Evolutionary conservation across 92 coral and sea anemone genomes (phyloP).

Genomic region (Siderastrea radians): DNA sequence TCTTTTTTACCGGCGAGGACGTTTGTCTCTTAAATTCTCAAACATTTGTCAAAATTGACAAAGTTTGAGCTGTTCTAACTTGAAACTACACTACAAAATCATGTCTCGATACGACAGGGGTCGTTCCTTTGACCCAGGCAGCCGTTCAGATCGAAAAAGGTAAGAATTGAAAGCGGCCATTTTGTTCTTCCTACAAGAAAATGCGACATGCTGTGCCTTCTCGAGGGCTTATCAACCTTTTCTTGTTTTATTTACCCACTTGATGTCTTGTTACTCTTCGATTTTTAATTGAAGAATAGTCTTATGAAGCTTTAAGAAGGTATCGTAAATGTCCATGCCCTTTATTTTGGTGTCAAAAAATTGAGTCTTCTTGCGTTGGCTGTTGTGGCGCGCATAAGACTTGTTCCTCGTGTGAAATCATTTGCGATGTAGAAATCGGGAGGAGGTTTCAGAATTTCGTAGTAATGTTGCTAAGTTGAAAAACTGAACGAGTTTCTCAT

Average conservation of each 20-base stretch:
- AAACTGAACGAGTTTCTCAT: not conserved
- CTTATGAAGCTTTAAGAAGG: not conserved
- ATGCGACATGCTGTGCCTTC: not conserved
- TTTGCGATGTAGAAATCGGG: too few species aligned
- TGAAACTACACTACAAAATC: constrained; percentile 10
- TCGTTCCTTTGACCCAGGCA: constrained; percentile 95
- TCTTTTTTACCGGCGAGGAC: constrained; percentile 28
- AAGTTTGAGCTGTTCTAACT: not conserved
- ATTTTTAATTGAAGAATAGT: not conserved
- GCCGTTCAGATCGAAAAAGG: constrained; percentile 99
- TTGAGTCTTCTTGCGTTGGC: not conserved
- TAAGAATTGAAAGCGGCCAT: constrained; percentile 37
- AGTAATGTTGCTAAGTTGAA: not conserved
- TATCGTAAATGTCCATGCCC: not conserved
- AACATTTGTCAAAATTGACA: not conserved
- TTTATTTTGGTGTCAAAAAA: not conserved
- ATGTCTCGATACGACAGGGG: constrained; percentile 98
- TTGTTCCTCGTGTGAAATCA: too few species aligned
- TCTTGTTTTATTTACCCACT: too few species aligned
- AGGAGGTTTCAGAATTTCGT: not conserved
- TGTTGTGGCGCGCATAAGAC: too few species aligned
- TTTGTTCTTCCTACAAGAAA: not conserved
- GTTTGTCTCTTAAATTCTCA: too few species aligned
- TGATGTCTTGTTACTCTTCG: not conserved
- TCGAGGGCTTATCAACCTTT: not conserved